Percentiles rank a stretch among this genome's conserved stretches.
These are phyloP conservation scores for Carcharodon carcharias DNA, from an alignment of 2,797 vertebrate genomes.

Conservation along the genomic window DNA sequence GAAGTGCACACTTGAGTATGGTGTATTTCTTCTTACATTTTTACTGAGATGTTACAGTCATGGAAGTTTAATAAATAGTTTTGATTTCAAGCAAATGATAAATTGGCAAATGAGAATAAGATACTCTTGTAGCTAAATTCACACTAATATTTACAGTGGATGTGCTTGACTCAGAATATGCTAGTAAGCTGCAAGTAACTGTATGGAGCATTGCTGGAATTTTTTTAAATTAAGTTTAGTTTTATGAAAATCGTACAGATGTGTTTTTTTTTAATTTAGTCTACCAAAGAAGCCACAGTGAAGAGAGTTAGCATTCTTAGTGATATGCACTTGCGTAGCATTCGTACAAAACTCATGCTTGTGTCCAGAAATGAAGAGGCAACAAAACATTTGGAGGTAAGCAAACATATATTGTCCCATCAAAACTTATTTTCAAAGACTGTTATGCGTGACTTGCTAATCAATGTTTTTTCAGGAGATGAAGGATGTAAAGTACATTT, in stretches of 20 bases:
- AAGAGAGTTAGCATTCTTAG: conserved; percentile 92
- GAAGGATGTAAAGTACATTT: not conserved
- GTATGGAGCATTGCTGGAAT: not conserved
- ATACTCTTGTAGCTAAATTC: not conserved
- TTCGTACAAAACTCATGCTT: conserved; percentile 92
- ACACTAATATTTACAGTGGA: not conserved
- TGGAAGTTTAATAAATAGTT: not conserved
- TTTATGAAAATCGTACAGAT: conserved; percentile 24
- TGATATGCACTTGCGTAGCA: conserved; percentile 96
- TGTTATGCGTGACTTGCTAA: not conserved
- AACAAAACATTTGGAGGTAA: conserved; percentile 96
- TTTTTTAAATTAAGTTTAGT: not conserved
- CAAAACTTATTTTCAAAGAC: not conserved
- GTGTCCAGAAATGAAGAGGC: conserved; percentile 98
- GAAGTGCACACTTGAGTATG: not conserved
- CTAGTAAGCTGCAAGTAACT: not conserved
- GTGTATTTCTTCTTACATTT: not conserved
- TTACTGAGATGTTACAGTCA: not conserved
- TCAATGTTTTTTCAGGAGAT: not conserved
- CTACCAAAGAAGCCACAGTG: conserved; percentile 83
- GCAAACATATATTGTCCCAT: not conserved
- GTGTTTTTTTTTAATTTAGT: conserved; percentile 57
- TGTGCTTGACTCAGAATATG: not conserved
- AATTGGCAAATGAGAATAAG: not conserved
- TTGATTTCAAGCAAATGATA: not conserved